Conservation (phyloP, 2,888 invertebrate genomes). For the Azorinus chamasolen region DNA sequence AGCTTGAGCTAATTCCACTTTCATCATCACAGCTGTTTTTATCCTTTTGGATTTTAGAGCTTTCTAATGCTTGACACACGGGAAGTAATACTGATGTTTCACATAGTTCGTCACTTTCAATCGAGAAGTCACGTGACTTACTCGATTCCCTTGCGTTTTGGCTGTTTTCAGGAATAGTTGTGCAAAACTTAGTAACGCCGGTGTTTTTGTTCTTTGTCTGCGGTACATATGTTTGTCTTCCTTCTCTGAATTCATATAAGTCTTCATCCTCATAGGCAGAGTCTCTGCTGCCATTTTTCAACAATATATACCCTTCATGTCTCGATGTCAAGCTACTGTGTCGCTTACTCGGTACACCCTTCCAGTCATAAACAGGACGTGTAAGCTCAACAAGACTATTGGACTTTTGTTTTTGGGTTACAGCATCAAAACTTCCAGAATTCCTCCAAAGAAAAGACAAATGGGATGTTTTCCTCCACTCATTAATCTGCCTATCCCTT, state of each 20-base stretch:
- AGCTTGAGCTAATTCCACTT: slow-evolving; percentile 71
- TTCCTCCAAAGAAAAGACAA: slow-evolving; percentile 68
- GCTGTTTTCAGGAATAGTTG: slow-evolving; percentile 11
- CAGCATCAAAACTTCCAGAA: slow-evolving; percentile 59
- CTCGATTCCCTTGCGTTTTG: background rate
- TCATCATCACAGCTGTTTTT: slow-evolving; percentile 69
- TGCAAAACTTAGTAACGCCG: slow-evolving; percentile 3
- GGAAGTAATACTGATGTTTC: slow-evolving; percentile 40
- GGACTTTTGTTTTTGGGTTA: slow-evolving; percentile 69
- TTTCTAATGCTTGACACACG: background rate
- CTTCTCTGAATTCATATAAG: slow-evolving; percentile 64
- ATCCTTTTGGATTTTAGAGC: slow-evolving; percentile 14
- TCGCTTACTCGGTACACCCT: slow-evolving; percentile 63
- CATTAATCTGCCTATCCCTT: slow-evolving; percentile 67
- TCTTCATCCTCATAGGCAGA: slow-evolving; percentile 71
- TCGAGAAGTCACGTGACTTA: background rate
- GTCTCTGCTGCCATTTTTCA: slow-evolving; percentile 66
- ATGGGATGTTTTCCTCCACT: slow-evolving; percentile 72
- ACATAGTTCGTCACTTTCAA: slow-evolving; percentile 30
- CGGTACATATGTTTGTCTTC: slow-evolving; percentile 16
- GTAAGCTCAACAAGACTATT: slow-evolving; percentile 77
- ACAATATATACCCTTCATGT: slow-evolving; percentile 72
- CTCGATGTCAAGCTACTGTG: slow-evolving; percentile 71
- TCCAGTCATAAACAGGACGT: slow-evolving; percentile 58
- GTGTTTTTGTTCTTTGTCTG: slow-evolving; percentile 6